Evolutionary conservation across 2,888 invertebrate species (phyloP).

Genomic region (Oligia latruncula): DNA sequence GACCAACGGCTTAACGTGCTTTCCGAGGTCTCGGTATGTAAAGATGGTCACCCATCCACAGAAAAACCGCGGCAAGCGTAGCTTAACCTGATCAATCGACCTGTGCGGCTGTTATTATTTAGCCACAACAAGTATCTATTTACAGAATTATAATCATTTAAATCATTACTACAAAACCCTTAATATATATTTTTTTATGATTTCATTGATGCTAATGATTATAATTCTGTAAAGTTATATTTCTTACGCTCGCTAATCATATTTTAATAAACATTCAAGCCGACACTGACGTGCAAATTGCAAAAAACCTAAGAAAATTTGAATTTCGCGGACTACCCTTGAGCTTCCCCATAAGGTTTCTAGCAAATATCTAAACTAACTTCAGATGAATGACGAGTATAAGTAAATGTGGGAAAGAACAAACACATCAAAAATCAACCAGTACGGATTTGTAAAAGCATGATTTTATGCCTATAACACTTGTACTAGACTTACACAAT

Average conservation of each 20-base stretch:
- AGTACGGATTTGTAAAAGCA: slow-evolving; percentile 73
- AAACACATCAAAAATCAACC: slow-evolving; percentile 70
- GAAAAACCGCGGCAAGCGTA: no score
- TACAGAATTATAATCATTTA: neutral
- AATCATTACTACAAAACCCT: no score
- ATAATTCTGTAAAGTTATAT: neutral
- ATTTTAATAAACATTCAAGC: neutral
- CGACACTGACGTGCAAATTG: neutral
- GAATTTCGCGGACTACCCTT: neutral
- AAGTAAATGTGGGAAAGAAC: slow-evolving; percentile 64
- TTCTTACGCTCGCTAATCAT: neutral
- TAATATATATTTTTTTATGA: no score
- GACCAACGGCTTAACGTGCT: no score
- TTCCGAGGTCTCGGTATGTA: no score
- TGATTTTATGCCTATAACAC: slow-evolving; percentile 71
- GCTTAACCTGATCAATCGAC: no score
- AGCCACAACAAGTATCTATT: neutral
- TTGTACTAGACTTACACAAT: slow-evolving; percentile 83
- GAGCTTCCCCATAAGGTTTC: slow-evolving; percentile 12
- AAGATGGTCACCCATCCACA: no score
- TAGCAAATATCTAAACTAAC: slow-evolving; percentile 55
- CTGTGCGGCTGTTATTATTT: no score
- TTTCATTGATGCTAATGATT: no score
- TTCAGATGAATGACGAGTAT: slow-evolving; percentile 58
- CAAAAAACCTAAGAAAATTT: neutral